Evolutionary conservation across 1,140 invertebrate genomes (phyloP).

Genomic region (Aphaenogaster rudis): DNA sequence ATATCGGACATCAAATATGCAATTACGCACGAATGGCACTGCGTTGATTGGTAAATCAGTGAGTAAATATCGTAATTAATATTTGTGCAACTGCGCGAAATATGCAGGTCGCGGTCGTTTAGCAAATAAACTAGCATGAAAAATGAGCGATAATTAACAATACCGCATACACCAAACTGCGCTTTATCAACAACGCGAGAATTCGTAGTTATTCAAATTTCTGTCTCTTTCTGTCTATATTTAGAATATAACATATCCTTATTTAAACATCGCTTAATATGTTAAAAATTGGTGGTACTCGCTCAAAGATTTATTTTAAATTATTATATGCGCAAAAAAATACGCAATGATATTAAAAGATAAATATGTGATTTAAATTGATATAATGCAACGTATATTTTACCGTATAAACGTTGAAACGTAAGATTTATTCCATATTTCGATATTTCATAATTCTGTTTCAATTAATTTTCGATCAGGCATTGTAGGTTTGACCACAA

Average conservation of each 20-base stretch:
- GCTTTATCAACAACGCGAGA: constrained; percentile 35
- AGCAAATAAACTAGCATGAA: constrained; percentile 60
- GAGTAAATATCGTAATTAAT: constrained; percentile 69
- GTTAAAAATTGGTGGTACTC: background rate
- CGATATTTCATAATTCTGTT: background rate
- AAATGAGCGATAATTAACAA: constrained; percentile 59
- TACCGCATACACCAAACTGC: constrained; percentile 33
- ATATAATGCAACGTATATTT: background rate
- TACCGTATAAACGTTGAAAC: background rate
- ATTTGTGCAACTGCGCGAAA: constrained; percentile 50
- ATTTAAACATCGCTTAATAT: background rate
- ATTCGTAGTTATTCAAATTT: background rate
- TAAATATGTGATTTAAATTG: background rate
- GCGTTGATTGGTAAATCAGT: constrained; percentile 60
- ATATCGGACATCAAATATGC: constrained; percentile 59
- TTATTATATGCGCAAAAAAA: background rate
- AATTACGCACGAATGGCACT: constrained; percentile 45
- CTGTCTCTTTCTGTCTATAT: background rate
- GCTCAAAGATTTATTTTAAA: background rate
- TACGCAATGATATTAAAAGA: background rate
- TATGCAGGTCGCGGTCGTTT: constrained; percentile 53
- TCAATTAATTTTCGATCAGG: constrained; percentile 1
- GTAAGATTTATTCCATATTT: background rate
- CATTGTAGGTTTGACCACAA: background rate
- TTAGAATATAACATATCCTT: background rate